Base-by-base conservation (phyloP, 2,888 invertebrate species). In the Euphydryas editha region DNA sequence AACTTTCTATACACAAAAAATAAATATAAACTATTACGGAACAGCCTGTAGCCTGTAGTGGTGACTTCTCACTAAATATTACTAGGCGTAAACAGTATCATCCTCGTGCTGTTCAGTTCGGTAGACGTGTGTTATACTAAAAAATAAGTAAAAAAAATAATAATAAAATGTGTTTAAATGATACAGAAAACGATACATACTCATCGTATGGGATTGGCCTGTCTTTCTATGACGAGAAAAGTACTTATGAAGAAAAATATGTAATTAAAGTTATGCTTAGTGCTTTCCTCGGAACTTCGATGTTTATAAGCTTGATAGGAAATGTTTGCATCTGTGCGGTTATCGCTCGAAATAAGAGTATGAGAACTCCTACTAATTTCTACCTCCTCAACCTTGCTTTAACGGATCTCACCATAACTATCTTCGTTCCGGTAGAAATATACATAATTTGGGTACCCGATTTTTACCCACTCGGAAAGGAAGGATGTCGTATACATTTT, bases 361-460 rank as follows among this genome's bases (percentile, higher is more conserved):
- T 97, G 97, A 95, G 96, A 78, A 97, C 96, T 0, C 95, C 96
- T 0, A 97, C 97, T 15, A 97, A 97, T 85, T 96, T 95, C 80
- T 97, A 97, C 81, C 92, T 97, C 51, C 95, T 97, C 82, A 96
- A 95, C 81, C 89, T 97, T 65, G 96, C 97, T 5, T 88, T 96
- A 4, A 95, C 96, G 0, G 97, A 97, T 81, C 88, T 97, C 0
- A 83, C 96, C 24, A 93, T 96, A n/a, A 89, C 96, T 0, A 81
- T 95, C 1, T 94, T 95, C 77, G 92, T 98, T 72, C 98, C 98
- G 0, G 94, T 96, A 56, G 97, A 98, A 81, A 94, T 97, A 71
- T 95, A 96, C 81, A 93, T 94, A 59, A 94, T 96, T 39, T 97
- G 96, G 96, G 94, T 94, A 59, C 96, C 95, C 59, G 95, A 95